Base-by-base conservation (phyloP, 2,888 invertebrate genomes). In the Melieria picta region DNA sequence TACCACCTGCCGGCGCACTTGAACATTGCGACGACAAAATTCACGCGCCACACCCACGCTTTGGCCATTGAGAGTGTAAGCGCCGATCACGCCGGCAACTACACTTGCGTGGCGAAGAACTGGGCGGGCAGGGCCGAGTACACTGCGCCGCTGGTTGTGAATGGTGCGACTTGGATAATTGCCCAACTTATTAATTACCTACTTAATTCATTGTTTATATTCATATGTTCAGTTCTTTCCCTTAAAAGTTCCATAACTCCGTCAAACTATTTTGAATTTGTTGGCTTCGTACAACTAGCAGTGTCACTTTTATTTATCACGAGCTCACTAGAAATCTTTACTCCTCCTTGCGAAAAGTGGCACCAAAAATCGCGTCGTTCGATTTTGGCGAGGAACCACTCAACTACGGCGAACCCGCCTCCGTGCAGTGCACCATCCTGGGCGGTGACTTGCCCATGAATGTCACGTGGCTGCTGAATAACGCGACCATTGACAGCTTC, bases 381-480 rank as follows among this genome's bases (percentile, higher is more conserved):
- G 86, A 89, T 75, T 90, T 91, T 82, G 91, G 91, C 69, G 89
- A 89, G 75, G 89, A 89, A 75, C 89, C 90, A 0, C 83, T 90
- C 65, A 89, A 90, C 80, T 89, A 90, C 56, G 91, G 90, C 69
- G 90, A 91, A 81, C 88, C 89, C 62, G 89, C 89, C 52, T 89
- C 89, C 45, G 88, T 90, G 69, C 89, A 89, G 65, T 91, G 91
- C 80, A 89, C 90, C 64, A 89, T 91, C 71, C 83, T 89, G 75
- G 89, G 90, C 78, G 91, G 93, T 42, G 92, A 92, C 84, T 87
- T 89, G 73, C 92, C 92, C 58, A 88, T 92, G 66, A 89, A 89
- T 79, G 89, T 92, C 55, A 88, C 88, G 72, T 92, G 92, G 92
- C 87, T 88, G 71, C 79, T 89, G 72, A 91, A 86, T 74, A 83